Conservation (phyloP, 2,797 vertebrate genomes). For the Philypnodon macrostomus region DNA sequence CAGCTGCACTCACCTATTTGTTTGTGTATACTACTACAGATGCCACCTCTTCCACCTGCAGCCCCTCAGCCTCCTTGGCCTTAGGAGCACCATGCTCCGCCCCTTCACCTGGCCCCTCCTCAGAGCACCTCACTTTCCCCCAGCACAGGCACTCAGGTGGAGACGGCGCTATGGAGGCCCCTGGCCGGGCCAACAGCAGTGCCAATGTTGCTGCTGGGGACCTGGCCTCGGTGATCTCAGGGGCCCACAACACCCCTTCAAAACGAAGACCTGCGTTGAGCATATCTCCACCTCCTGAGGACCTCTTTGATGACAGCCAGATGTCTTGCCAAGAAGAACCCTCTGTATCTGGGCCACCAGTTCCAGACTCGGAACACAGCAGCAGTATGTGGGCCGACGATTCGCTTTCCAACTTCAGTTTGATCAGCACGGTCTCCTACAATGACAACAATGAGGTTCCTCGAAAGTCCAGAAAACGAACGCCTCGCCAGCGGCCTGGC, state of each 20-base stretch:
- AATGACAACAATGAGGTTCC: conserved; percentile 99
- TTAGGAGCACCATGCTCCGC: conserved; percentile 92
- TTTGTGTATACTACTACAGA: conserved; percentile 96
- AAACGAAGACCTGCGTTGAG: conserved; percentile 95
- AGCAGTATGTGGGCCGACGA: conserved; percentile 98
- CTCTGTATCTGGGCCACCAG: conserved; percentile 47
- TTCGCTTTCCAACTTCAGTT: conserved; percentile 98
- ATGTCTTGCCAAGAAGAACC: conserved; percentile 99
- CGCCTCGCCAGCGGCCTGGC: conserved; percentile 94
- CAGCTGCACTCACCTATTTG: conserved; percentile 83
- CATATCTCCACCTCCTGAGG: conserved; percentile 98
- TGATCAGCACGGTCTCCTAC: conserved; percentile 95
- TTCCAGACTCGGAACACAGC: conserved; percentile 94
- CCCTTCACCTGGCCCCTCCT: conserved; percentile 88
- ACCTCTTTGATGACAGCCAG: conserved; percentile 95
- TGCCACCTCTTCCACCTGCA: conserved; percentile 88
- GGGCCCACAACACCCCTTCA: conserved; percentile 90
- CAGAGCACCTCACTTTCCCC: conserved; percentile 93
- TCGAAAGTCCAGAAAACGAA: conserved; percentile 96
- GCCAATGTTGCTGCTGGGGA: conserved; percentile 51
- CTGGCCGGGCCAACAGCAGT: conserved; percentile 61
- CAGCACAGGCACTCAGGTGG: conserved; percentile 88
- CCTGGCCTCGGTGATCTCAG: conserved; percentile 67
- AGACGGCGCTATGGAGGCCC: conserved; percentile 75
- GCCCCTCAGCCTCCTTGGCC: conserved; percentile 90